Evolutionary conservation across 2,113 vertebrate species (phyloP), one percentile per base, ranked within the genome.

Genomic region (Chaetops frenatus): DNA sequence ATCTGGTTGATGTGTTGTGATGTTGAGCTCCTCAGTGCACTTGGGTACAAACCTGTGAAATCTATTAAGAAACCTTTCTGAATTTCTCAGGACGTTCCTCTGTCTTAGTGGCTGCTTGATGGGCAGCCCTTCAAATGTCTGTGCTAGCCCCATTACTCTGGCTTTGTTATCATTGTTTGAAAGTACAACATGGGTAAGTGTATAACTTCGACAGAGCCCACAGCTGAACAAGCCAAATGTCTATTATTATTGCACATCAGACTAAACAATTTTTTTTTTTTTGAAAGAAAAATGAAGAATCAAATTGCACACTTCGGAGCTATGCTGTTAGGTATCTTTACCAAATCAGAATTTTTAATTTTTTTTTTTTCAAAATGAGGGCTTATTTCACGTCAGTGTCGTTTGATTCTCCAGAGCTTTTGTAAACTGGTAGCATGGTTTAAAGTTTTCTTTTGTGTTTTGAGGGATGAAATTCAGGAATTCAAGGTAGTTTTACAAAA

Each of bases 241-340:
- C 91, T 97, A 82, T 96, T 97, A 96, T 97, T 95, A 92, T 95
- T 95, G 81, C 54, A 89, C 91, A 97, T 92, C 92, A 97, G 93
- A 97, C 94, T 97, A 95, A 97, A 96, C 93, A 77, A 15, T 57
- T 91, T 79, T 90, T 76, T 86, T 88, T 81, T 73, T 73, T 66
- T 54, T 60, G 3, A 38, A 74, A 67, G 35, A 81, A 80, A 88
- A 67, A 85, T 73, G 70, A 95, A 91, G 97, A 91, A 58, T 97
- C 93, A 71, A 58, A 60, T 97, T 97, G 96, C 92, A 58, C n/a
- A n/a, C 76, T 86, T 94, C 50, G 65, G 76, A 94, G 90, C 87
- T 96, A 51, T 86, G 65, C 74, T 97, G 62, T 69, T 94, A 81
- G 65, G 70, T 93, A 81, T 70, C 67, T 51, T 47, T 81, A 57